phyloP scores from a whole-genome alignment of 53 echinoderm and acorn worm genomes.

The Holothuria scabra region DNA sequence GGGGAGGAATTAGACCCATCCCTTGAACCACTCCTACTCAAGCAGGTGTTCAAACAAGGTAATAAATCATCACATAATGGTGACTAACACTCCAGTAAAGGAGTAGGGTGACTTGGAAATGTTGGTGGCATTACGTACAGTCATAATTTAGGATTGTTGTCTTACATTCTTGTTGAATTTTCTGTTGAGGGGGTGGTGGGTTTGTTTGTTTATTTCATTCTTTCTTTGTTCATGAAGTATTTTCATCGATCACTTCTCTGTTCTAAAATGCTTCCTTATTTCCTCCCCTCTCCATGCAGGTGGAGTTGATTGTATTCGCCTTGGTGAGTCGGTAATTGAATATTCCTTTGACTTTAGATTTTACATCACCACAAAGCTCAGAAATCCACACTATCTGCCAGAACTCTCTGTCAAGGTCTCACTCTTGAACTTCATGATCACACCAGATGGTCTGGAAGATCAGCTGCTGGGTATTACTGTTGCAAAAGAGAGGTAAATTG shows the following conservation, averaged over 20 bases:
- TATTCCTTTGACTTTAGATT: slow-evolving; percentile 96
- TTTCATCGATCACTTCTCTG: too few relatives aligned
- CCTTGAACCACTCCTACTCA: slow-evolving; percentile 90
- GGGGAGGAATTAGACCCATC: slow-evolving; percentile 96
- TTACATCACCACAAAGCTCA: slow-evolving; percentile 99
- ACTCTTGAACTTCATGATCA: slow-evolving; percentile 98
- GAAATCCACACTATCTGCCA: slow-evolving; percentile 97
- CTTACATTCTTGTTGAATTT: too few relatives aligned
- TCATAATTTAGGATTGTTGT: too few relatives aligned
- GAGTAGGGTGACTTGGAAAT: not conserved
- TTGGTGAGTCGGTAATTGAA: slow-evolving; percentile 93
- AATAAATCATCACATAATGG: not conserved
- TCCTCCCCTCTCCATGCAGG: slow-evolving; percentile 40
- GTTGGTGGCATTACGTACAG: not conserved
- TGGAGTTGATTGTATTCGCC: slow-evolving; percentile 96
- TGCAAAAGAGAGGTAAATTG: slow-evolving; percentile 85
- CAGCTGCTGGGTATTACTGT: slow-evolving; percentile 96
- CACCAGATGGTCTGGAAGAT: slow-evolving; percentile 92
- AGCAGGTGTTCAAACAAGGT: slow-evolving; percentile 99
- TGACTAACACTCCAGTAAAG: not conserved
- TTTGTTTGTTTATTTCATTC: too few relatives aligned
- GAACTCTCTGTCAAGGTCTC: slow-evolving; percentile 97
- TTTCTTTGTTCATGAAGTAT: too few relatives aligned
- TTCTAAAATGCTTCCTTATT: too few relatives aligned
- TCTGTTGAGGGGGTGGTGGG: too few relatives aligned